Base-by-base conservation (phyloP, 2,888 invertebrate species). In the Stenchaetothrips biformis region DNA sequence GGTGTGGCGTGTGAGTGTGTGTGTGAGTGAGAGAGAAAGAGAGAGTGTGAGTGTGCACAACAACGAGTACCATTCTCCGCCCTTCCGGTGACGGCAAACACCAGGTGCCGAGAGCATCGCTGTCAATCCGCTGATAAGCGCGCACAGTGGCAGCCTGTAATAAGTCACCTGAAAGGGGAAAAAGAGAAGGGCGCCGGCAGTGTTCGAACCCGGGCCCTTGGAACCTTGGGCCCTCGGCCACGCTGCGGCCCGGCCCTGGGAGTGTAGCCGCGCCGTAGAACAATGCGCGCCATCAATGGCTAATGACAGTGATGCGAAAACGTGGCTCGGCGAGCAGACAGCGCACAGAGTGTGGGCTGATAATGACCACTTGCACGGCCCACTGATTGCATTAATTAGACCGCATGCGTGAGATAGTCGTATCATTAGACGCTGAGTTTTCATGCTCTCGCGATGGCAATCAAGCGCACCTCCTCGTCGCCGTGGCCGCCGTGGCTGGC, bases 391-490 rank as follows among this genome's bases (percentile, higher is more conserved):
- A 74, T 74, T 74, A 74, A 74, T 74, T 74, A 74, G 67, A 74
- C 67, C 67, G 67, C 25, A 74, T 74, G 67, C 67, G 67, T 74
- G 67, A 74, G 67, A 74, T 74, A 74, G 67, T 74, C 67, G 67
- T 74, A 74, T 74, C 67, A 74, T 74, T 74, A 74, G 67, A 74
- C 25, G 67, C 67, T 74, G 67, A 74, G 67, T 74, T 74, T 74
- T 74, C 67, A 62, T 78, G 49, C 47, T 74, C 77, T 47, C 77
- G 67, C 67, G 67, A 25, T 25, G 59, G 67, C 67, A 74, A 74
- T 74, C 67, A 25, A 11, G 80, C 80, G 21, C 74, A 62, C 78
- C 62, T 80, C 59, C 77, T 67, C 78, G 67, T 13, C 79, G 78
- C 37, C 79, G 49, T 48, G 74, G 25, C 37, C 59, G 27, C 79